Base-by-base conservation (phyloP, 1,140 invertebrate genomes). In the Solen grandis region DNA sequence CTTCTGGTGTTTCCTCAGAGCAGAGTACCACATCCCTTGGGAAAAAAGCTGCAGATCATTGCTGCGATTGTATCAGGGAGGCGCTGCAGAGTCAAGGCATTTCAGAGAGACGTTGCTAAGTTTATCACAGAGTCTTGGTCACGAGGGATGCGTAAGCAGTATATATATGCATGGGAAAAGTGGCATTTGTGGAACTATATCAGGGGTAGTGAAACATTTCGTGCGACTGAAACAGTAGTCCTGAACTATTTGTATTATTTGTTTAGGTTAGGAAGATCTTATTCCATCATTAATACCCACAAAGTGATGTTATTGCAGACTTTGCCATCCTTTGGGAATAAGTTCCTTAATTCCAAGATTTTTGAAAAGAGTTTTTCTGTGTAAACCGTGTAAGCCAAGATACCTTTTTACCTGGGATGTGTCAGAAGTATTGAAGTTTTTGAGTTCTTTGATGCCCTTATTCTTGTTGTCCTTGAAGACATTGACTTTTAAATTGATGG, bases 231-330 rank as follows among this genome's bases (percentile, higher is more conserved):
- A 33, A n/a, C 19, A 16, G 29, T 31, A 52, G n/a, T 70, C 33
- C 31, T 31, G 52, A 31, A 54, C 19, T 31, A 54, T 16, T 36
- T 29, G 19, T 19, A 72, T 29, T 36, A 57, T 27, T n/a, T n/a
- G n/a, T n/a, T n/a, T n/a, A n/a, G n/a, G n/a, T n/a, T n/a, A n/a
- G n/a, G n/a, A n/a, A 72, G 59, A 35, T 72, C 50, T 33, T 72
- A 72, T 25, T 72, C 69, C 8, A 54, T 55, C 4, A 29, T 72
- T 22, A 72, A 36, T 25, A 72, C 50, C 29, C 69, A 72, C 52
- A 72, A 72, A 72, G 13, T 54, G 38, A 70, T 70, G 69, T 59
- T 72, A 25, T 22, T 57, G 5, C 69, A 72, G 52, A 72, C 69
- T 33, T 55, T 36, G 52, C 14, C 29, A 72, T 27, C 29, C 13